Conservation (phyloP, 1,140 invertebrate species). For the Rhopalosiphum padi region DNA sequence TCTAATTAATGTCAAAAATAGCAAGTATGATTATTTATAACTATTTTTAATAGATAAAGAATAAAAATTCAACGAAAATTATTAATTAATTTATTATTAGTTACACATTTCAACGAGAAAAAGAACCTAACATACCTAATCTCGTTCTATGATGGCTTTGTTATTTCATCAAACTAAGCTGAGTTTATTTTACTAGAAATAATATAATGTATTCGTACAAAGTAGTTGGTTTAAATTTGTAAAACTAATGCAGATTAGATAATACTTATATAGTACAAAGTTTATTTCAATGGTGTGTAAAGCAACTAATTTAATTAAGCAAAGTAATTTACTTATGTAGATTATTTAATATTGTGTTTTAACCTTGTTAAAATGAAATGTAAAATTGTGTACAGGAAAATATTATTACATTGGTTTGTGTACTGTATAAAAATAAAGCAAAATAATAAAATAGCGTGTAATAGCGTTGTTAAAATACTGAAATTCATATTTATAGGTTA, state of each 20-base stretch:
- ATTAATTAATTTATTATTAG: background rate
- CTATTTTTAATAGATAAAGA: background rate
- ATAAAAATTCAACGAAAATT: background rate
- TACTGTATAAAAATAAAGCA: background rate
- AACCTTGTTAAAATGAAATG: background rate
- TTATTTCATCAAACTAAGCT: background rate
- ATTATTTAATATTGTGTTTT: background rate
- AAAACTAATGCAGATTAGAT: slow-evolving; percentile 6
- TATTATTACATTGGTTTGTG: background rate
- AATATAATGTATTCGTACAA: slow-evolving; percentile 3
- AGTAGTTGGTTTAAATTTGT: background rate
- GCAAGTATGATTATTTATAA: background rate
- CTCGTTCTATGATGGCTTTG: background rate
- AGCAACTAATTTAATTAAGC: background rate
- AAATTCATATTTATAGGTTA: too few species aligned
- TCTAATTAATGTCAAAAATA: too few species aligned
- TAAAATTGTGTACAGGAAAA: background rate
- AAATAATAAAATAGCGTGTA: background rate
- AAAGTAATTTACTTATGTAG: background rate
- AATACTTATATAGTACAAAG: slow-evolving; percentile 14
- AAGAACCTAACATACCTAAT: background rate
- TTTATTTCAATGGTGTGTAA: slow-evolving; percentile 25
- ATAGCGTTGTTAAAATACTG: background rate
- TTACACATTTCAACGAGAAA: background rate
- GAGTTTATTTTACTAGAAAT: background rate